Percentiles rank a stretch among this genome's conserved stretches.
Conservation (phyloP, 2,797 vertebrate species). For the Cryptoprocta ferox region DNA sequence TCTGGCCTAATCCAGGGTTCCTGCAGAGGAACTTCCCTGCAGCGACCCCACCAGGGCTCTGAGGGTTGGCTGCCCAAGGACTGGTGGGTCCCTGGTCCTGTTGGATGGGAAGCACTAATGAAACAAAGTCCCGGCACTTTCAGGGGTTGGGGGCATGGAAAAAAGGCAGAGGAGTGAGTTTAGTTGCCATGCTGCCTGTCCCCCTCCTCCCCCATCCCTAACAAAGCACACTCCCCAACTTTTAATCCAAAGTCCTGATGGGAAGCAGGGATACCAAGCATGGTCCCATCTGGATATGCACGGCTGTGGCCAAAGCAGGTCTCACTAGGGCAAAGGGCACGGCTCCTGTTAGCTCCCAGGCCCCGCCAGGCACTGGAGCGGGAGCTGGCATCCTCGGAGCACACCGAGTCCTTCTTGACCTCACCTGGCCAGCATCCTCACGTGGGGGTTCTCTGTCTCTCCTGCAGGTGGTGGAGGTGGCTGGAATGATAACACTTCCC, state of each 20-base stretch:
- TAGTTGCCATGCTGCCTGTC: accelerated
- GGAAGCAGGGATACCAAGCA: not conserved
- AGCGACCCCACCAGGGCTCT: not conserved
- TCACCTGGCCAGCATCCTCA: not conserved
- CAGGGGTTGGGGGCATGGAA: accelerated
- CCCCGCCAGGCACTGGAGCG: accelerated
- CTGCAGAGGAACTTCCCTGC: not conserved
- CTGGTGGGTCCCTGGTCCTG: not conserved
- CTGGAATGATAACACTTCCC: constrained; percentile 94
- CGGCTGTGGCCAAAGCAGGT: not conserved
- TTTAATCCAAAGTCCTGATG: not conserved
- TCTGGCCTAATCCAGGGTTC: not conserved
- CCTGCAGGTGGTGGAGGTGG: constrained; percentile 97
- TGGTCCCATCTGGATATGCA: accelerated
- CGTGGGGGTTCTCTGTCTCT: constrained; percentile 69
- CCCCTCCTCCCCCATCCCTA: accelerated
- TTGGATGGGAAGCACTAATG: not conserved
- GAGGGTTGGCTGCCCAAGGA: not conserved
- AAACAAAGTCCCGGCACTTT: not conserved
- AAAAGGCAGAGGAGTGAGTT: not conserved
- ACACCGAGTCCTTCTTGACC: accelerated
- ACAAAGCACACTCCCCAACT: not conserved
- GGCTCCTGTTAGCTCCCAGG: accelerated
- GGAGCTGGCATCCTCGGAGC: accelerated
- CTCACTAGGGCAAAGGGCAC: not conserved